Evolutionary conservation across 2,797 vertebrate genomes (phyloP), one percentile per base, ranked within the genome.

Genomic region (Discoglossus pictus): DNA sequence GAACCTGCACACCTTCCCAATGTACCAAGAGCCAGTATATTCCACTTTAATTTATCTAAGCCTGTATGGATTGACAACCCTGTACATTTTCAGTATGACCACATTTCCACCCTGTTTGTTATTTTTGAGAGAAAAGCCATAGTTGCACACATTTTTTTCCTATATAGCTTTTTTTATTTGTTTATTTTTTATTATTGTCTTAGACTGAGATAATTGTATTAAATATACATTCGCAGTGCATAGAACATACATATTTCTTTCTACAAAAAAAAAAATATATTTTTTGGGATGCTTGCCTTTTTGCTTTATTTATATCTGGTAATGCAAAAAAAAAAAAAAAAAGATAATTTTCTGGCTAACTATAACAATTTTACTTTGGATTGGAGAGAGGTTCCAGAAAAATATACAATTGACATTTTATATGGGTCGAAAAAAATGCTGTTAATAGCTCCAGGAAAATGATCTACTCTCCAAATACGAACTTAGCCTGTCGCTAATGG

Each of bases 11-110:
- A 73, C 67, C 73, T 40, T 21, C 20, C 20, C 39, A 20, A 59
- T 46, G 55, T 65, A 74, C 76, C 80, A 75, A 82, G 79, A 83
- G 79, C 79, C 75, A 72, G 82, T 79, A 74, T 77, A 77, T 82
- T 79, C 76, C 59, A 80, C 80, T 84, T 78, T 75, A 75, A 80
- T 56, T 24, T 52, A 73, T 80, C 79, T 18, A 56, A 85, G 88
- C 83, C 87, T 87, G 82, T 82, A 79, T 67, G 84, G 81, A 86
- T 78, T 76, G 82, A 78, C 27, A 62, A 35, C 75, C 75, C 77
- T 77, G 62, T 77, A 65, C 66, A 12, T 67, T 76, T 73, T 72
- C 84, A 80, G 8, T 78, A 75, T 82, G 76, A 74, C 61, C 72
- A 72, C 77, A 72, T 9, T 50, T 10, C 42, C 52, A 42, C 51